Evolutionary conservation across 2,888 invertebrate species (phyloP), one percentile per base, ranked within the genome.

Genomic region (Hydrotaea diabolus): DNA sequence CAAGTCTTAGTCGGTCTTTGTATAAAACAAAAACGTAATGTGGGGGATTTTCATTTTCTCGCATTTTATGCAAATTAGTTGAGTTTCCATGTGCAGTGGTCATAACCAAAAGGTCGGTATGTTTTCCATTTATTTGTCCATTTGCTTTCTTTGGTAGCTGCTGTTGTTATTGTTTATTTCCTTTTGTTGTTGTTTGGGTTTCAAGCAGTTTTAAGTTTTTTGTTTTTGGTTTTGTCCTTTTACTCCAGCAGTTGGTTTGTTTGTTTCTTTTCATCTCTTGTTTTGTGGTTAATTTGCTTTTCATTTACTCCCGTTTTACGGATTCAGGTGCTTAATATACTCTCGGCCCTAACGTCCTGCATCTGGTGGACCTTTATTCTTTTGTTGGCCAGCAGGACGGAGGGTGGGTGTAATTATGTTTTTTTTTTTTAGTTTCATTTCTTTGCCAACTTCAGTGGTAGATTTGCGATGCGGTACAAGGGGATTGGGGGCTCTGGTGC

Each of bases 61-160:
- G 31, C 31, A 64, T 77, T 31, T 78, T 80, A 80, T 84, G 83
- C 77, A 84, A 77, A 83, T 83, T 80, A 80, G 83, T 80, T 75
- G 62, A 74, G 74, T 80, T 77, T 80, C 62, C 77, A 69, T 83
- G 74, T 80, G 46, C 69, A 43, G 21, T 69, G 69, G 43, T 69
- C 69, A 69, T 69, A 69, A 69, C 46, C 39, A 69, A 46, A 15
- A 43, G 46, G 23, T 46, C 46, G 39, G 23, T 15, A 2, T 17
- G 66, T 23, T 5, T 39, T 64, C 36, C 2, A 15, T 39, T 19
- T 64, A 0, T 17, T 4, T 64, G 5, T 66, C 13, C 0, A 9
- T 69, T 46, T 69, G 39, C 31, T 36, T 15, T 64, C 31, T 17
- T 21, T 57, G 5, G 36, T 13, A 7, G 9, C n/a, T 66, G 66